Evolutionary conservation across 1,140 invertebrate genomes (phyloP), one percentile per base, ranked within the genome.

Genomic region (Arion vulgaris): DNA sequence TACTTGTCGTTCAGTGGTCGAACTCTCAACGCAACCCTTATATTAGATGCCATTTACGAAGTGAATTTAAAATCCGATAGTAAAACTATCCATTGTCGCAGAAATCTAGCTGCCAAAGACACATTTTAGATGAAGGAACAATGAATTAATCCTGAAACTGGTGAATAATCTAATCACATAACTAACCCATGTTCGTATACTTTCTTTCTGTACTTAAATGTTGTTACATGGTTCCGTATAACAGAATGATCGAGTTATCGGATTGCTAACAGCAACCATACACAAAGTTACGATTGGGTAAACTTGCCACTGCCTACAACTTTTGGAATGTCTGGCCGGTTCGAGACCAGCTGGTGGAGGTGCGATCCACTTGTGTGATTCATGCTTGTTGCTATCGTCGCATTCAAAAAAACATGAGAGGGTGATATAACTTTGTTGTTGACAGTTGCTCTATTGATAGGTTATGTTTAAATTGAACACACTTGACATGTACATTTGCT

Each of bases 21-120:
- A 71, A 80, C 66, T 32, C 78, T 41, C 23, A 80, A 66, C 4
- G 78, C 78, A 69, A 80, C 78, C 38, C 78, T 69, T 51, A 80
- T 28, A 28, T 80, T 80, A 49, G 78, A 80, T 32, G 62, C 62
- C 78, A 71, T 80, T 17, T 7, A 19, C 49, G 28, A 7, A 26
- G 26, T 49, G 32, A 34, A 28, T 11, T 77, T 34, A 1, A 36
- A 77, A 77, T 57, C 39, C 51, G 28, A 28, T 53, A 53, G 57
- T 57, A 15, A 9, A 32, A 32, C 1, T 28, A 76, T 53, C 74
- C 74, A 76, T 76, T 76, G 34, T 76, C 74, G 36, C 49, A 51
- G 34, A 36, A 34, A 19, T 41, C 53, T 34, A 1, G 19, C 57
- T 39, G 15, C 23, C 28, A 75, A 28, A n/a, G 38, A 75, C 41